Percentiles rank a stretch among this genome's conserved stretches.
phyloP scores from a whole-genome alignment of 2,888 invertebrate species.

The Venustoraphidia nigricollis region DNA sequence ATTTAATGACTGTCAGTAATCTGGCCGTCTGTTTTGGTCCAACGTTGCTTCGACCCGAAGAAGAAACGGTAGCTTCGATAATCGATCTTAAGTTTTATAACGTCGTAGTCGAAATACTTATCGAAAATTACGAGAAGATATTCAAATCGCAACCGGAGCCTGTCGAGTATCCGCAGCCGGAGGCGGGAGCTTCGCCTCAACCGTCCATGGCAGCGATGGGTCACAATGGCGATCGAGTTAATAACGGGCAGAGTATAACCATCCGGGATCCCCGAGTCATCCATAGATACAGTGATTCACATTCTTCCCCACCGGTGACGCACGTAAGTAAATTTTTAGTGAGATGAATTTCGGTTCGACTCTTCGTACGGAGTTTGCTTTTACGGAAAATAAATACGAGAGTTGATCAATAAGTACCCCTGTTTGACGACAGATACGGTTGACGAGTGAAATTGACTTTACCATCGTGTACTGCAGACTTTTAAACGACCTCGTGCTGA shows the following conservation, averaged over 20 bases:
- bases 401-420: no score
- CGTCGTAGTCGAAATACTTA: constrained; percentile 92
- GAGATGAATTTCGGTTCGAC: no score
- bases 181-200: constrained; percentile 13
- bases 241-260: constrained; percentile 4
- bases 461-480: no score
- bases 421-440: no score
- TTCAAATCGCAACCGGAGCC: constrained; percentile 36
- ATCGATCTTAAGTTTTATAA: constrained; percentile 99
- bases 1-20: constrained; percentile 95
- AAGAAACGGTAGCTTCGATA: constrained; percentile 95
- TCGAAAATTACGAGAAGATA: constrained; percentile 71
- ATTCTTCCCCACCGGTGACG: constrained; percentile 5
- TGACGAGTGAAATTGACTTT: no score
- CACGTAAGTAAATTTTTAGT: constrained; percentile 1
- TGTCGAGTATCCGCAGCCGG: constrained; percentile 13
- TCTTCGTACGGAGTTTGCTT: no score
- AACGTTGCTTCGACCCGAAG: constrained; percentile 83
- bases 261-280: neutral
- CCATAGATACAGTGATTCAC: constrained; percentile 2
- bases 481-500: no score
- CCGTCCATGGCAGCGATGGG: constrained; percentile 9
- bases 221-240: constrained; percentile 7
- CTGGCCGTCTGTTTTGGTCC: constrained; percentile 97
- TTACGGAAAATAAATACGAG: no score